Percentiles rank a stretch among this genome's conserved stretches.
These are phyloP conservation scores for Rapana venosa DNA, from an alignment of 2,888 invertebrate genomes.

Conservation along the genomic window DNA sequence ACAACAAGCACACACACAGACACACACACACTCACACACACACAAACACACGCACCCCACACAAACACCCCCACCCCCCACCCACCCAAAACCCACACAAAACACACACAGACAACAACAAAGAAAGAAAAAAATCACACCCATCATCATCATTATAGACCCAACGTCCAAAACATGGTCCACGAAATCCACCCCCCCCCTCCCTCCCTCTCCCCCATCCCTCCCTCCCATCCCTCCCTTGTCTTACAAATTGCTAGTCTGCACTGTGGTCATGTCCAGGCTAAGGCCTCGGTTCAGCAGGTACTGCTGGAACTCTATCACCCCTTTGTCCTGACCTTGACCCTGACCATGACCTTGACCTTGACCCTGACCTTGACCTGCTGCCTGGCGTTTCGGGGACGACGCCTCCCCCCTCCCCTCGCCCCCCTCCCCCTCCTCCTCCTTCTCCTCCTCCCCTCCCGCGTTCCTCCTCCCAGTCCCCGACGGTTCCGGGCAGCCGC, in stretches of 20 bases:
- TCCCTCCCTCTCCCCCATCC: not conserved
- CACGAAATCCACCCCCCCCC: not conserved
- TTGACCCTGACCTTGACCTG: too few relatives aligned
- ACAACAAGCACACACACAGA: not conserved
- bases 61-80: not conserved
- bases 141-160: too few relatives aligned
- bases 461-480: not conserved
- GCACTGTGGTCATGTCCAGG: constrained; percentile 70
- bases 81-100: not conserved
- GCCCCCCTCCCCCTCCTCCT: not conserved
- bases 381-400: constrained; percentile 49
- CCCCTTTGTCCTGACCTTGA: constrained; percentile 58
- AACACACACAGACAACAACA: not conserved
- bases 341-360: constrained; percentile 32
- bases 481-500: not conserved
- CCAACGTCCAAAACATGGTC: too few relatives aligned
- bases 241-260: constrained; percentile 72
- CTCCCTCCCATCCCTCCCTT: not conserved
- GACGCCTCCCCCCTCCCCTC: constrained; percentile 24
- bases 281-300: constrained; percentile 69
- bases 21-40: not conserved
- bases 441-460: not conserved
- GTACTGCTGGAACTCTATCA: constrained; percentile 71
- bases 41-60: not conserved
- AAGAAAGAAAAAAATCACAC: not conserved